phyloP scores from a whole-genome alignment of 2,888 invertebrate species.

The Microplitis deprimator region DNA sequence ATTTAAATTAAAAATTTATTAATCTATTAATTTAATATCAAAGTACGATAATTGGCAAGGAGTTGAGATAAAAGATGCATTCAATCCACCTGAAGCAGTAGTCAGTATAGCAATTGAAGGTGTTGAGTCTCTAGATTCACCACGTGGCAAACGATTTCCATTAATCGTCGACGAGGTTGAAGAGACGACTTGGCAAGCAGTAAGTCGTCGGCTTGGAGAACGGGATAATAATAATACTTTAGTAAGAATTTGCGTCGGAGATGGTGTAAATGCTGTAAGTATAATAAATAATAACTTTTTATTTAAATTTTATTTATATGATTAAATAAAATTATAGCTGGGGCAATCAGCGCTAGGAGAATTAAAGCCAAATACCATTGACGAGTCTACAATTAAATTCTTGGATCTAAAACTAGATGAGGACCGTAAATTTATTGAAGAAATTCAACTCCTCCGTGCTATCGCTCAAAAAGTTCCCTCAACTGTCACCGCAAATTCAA shows the following conservation, averaged over 20 bases:
- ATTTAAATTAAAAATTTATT: neutral
- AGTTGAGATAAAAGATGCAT: slow-evolving; percentile 79
- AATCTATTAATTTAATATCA: slow-evolving; percentile 37
- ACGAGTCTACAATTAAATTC: slow-evolving; percentile 60
- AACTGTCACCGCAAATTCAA: slow-evolving; percentile 73
- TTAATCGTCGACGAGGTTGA: slow-evolving; percentile 78
- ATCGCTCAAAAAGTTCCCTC: slow-evolving; percentile 75
- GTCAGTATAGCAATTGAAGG: slow-evolving; percentile 83
- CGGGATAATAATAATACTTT: slow-evolving; percentile 77
- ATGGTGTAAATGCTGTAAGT: slow-evolving; percentile 78
- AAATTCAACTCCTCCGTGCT: slow-evolving; percentile 76
- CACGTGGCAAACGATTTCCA: slow-evolving; percentile 73
- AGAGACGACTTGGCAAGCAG: slow-evolving; percentile 75
- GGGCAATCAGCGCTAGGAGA: slow-evolving; percentile 69
- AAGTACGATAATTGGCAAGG: slow-evolving; percentile 81
- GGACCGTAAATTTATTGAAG: slow-evolving; percentile 77
- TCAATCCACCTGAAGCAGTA: slow-evolving; percentile 81
- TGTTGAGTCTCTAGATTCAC: slow-evolving; percentile 65
- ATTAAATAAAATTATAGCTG: slow-evolving; percentile 57
- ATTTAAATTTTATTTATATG: neutral
- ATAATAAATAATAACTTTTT: slow-evolving; percentile 24
- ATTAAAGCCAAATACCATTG: slow-evolving; percentile 62
- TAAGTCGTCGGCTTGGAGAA: slow-evolving; percentile 76
- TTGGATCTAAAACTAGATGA: slow-evolving; percentile 71
- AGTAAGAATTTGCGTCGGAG: slow-evolving; percentile 77